A percentile compares a stretch with the other conserved stretches of the same genome.
phyloP scores from a whole-genome alignment of 2,888 invertebrate genomes.

The Drosophila austrosaltans region DNA sequence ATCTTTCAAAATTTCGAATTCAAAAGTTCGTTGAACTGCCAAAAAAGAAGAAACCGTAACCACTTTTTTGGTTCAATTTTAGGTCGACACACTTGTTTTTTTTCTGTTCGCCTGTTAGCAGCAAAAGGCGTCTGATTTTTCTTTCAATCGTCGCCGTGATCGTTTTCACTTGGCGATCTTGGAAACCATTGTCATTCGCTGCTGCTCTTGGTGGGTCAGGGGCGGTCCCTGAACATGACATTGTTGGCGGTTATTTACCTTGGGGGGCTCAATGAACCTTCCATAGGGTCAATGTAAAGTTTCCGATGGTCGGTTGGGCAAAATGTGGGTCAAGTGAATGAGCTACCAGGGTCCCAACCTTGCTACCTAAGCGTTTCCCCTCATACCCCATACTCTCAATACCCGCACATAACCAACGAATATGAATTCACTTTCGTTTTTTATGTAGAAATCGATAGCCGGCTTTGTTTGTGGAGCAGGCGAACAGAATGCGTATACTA shows the following conservation, averaged over 20 bases:
- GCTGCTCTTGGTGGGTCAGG: constrained; percentile 55
- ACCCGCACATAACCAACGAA: neutral
- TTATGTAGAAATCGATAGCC: constrained; percentile 81
- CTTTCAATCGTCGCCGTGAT: constrained; percentile 67
- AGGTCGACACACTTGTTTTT: neutral
- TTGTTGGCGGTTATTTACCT: constrained; percentile 61
- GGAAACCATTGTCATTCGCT: neutral
- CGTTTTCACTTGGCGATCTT: constrained; percentile 34
- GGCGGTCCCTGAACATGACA: constrained; percentile 78
- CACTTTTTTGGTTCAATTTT: constrained; percentile 22
- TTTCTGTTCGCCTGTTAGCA: constrained; percentile 73
- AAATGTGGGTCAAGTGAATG: constrained; percentile 57
- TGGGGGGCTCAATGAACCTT: constrained; percentile 65
- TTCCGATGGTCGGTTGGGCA: constrained; percentile 16
- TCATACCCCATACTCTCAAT: neutral
- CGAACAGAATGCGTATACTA: constrained; percentile 48
- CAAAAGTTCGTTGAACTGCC: constrained; percentile 60
- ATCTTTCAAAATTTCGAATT: constrained; percentile 55
- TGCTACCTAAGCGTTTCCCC: neutral
- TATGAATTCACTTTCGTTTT: constrained; percentile 75
- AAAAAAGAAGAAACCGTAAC: constrained; percentile 53
- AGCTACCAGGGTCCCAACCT: constrained; percentile 45
- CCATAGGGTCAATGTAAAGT: constrained; percentile 49
- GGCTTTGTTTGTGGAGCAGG: constrained; percentile 75
- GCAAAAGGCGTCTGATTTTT: constrained; percentile 79